Evolutionary conservation across 2,113 vertebrate species (phyloP), one percentile per base, ranked within the genome.

Genomic region (Talpa occidentalis): DNA sequence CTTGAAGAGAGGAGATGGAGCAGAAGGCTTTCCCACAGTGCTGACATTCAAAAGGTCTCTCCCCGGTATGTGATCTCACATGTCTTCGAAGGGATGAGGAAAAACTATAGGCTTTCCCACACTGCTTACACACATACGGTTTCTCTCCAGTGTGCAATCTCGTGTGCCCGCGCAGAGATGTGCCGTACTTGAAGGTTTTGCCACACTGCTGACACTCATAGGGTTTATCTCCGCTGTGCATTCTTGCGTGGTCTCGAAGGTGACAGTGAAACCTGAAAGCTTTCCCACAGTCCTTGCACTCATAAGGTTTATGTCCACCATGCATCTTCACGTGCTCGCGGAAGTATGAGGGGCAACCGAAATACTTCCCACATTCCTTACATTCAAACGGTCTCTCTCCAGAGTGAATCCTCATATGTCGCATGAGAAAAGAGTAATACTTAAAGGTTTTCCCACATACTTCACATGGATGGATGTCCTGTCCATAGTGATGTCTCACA

Each of bases 71-170:
- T 19, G 97, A 98, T 42, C 96, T 97, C 54, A 97, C 93, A 94
- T 98, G 98, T 5, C 97, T 97, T 88, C 98, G 98, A 3, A 98
- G 97, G 62, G 97, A 98, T 15, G 97, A 98, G 44, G 97, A 97
- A 2, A 98, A 98, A 0, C 96, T 98, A 93, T 93, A 98, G 98
- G 94, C 97, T 95, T 96, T 98, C 98, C 0, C 98, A 60, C 95
- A 97, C 8, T 80, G 32, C 10, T 80, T 87, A 94, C 98, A 99
- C 35, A 98, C 97, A 87, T 99, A 95, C 2, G 90, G 66, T 30
- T 95, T 96, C 90, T 96, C 96, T 8, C 96, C 94, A 0, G 96
- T 95, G 92, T 98, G 97, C 16, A 95, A 91, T 16, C 92, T 95
- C 52, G 94, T 88, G 95, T 98, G 98, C 16, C 32, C 28, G n/a